phyloP scores from a whole-genome alignment of 2,113 vertebrate genomes.

The Ammodytes marinus region DNA sequence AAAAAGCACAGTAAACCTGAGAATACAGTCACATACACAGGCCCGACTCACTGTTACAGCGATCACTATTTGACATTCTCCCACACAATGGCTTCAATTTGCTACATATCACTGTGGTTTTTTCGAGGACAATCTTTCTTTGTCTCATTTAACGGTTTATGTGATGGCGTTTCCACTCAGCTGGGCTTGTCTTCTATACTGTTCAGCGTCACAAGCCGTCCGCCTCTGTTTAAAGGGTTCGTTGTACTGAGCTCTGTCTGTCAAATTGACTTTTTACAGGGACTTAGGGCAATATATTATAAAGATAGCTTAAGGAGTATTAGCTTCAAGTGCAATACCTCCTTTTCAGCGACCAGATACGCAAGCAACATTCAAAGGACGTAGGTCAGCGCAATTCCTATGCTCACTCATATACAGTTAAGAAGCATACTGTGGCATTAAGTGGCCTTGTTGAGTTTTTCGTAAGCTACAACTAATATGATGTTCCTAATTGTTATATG shows the following conservation, averaged over 20 bases:
- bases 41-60: background rate
- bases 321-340: conserved; percentile 16
- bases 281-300: background rate
- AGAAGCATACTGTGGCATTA: background rate
- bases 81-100: background rate
- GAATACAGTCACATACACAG: conserved; percentile 16
- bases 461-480: background rate
- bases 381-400: background rate
- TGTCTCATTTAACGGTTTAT: background rate
- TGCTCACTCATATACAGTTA: background rate
- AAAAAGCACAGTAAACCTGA: conserved; percentile 36
- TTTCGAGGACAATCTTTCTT: background rate
- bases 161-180: background rate
- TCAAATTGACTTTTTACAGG: conserved; percentile 2
- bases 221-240: conserved; percentile 47
- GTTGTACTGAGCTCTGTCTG: background rate
- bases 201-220: background rate
- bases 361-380: background rate
- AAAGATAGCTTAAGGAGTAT: conserved; percentile 63
- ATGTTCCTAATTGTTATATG: background rate
- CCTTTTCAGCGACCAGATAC: background rate
- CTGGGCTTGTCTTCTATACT: too few species aligned
- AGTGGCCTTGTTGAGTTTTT: background rate
- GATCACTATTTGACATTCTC: background rate
- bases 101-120: conserved; percentile 6